Percentiles rank a stretch among this genome's conserved stretches.
Evolutionary conservation across 2,888 invertebrate genomes (phyloP).

Genomic region (Limenitis camilla): DNA sequence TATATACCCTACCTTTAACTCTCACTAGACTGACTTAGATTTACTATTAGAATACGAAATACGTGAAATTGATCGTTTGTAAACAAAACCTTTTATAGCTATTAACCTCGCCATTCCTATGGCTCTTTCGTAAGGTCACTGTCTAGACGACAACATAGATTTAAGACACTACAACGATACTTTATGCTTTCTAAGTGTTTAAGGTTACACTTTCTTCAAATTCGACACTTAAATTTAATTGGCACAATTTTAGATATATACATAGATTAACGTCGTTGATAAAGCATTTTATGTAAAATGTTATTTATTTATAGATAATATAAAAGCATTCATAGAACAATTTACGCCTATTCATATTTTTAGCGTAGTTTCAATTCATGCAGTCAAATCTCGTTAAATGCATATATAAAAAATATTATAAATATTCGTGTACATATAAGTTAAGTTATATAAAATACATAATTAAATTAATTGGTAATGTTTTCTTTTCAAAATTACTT

Average conservation of each 20-base stretch:
- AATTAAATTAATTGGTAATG: constrained; percentile 32
- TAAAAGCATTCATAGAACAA: constrained; percentile 12
- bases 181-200: constrained; percentile 51
- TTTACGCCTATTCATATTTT: constrained; percentile 27
- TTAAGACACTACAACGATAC: constrained; percentile 63
- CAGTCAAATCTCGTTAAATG: constrained; percentile 80
- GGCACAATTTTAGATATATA: constrained; percentile 53
- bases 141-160: constrained; percentile 32
- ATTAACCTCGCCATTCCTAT: constrained; percentile 32
- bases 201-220: constrained; percentile 43
- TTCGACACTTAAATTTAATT: constrained; percentile 59
- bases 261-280: constrained; percentile 47
- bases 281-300: constrained; percentile 32
- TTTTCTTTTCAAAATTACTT: constrained; percentile 31
- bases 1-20: constrained; percentile 47
- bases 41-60: constrained; percentile 54
- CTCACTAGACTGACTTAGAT: constrained; percentile 71
- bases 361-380: constrained; percentile 56
- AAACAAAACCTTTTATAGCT: constrained; percentile 37
- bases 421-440: constrained; percentile 15
- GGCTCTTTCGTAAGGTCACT: constrained; percentile 11
- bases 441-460: constrained; percentile 25
- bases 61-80: constrained; percentile 38
- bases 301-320: constrained; percentile 34
- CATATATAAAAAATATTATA: constrained; percentile 11